Conservation (phyloP, 2,888 invertebrate genomes). For the Entomobrya multifasciata region DNA sequence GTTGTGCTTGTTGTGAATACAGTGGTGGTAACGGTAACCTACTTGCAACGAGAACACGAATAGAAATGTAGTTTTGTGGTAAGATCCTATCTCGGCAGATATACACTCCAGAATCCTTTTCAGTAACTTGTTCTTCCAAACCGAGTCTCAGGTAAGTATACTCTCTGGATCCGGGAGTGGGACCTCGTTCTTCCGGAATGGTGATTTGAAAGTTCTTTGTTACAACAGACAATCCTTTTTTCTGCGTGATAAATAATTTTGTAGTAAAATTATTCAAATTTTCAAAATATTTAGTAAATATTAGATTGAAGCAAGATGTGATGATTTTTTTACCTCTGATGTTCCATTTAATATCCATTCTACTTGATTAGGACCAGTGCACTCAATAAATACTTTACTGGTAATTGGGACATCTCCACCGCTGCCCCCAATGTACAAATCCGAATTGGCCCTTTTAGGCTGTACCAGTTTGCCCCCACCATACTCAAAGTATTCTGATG, state of each 20-base stretch:
- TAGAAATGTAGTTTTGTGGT: conserved; percentile 64
- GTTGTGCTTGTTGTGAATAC: conserved; percentile 23
- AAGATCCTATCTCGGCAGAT: conserved; percentile 58
- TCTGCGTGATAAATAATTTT: too few species aligned
- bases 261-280: too few species aligned
- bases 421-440: conserved; percentile 52
- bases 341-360: conserved; percentile 48
- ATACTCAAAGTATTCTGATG: conserved; percentile 62
- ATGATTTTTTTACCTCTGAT: conserved; percentile 9
- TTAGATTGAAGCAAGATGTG: too few species aligned
- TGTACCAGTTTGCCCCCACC: conserved; percentile 59
- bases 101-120: conserved; percentile 45
- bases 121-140: conserved; percentile 45
- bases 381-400: conserved; percentile 59
- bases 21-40: too few species aligned
- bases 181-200: conserved; percentile 48
- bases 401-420: conserved; percentile 59
- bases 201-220: conserved; percentile 64
- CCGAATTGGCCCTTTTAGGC: conserved; percentile 52
- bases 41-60: conserved; percentile 62
- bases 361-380: conserved; percentile 62
- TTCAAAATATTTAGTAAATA: too few species aligned
- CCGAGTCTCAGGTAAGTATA: conserved; percentile 58
- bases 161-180: conserved; percentile 50
- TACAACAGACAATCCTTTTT: conserved; percentile 39